Conservation (phyloP, 2,888 invertebrate species). For the Bombylius discolor region DNA sequence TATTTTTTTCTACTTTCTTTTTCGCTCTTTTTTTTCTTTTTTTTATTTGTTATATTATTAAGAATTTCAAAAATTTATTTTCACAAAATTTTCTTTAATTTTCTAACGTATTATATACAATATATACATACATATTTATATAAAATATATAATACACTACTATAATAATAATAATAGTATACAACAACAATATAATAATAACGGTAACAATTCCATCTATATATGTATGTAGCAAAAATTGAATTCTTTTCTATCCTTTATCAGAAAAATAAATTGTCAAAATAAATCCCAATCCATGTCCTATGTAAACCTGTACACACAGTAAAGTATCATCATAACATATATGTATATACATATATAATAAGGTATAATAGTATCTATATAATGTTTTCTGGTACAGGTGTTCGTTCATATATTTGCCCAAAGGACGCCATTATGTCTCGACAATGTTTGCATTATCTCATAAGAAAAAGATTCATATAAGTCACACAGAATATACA, state of each 20-base stretch:
- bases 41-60: too few species aligned
- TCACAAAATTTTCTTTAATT: too few species aligned
- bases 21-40: too few species aligned
- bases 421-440: conserved; percentile 7
- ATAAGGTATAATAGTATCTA: background rate
- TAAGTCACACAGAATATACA: background rate
- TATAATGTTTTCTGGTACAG: background rate
- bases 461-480: conserved; percentile 1
- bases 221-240: background rate
- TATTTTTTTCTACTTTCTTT: too few species aligned
- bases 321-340: background rate
- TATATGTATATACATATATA: background rate
- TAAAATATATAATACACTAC: too few species aligned
- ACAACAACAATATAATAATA: too few species aligned
- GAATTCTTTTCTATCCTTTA: background rate
- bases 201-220: too few species aligned
- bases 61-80: too few species aligned
- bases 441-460: conserved; percentile 6
- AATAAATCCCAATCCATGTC: background rate
- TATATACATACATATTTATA: too few species aligned
- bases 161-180: too few species aligned
- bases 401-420: conserved; percentile 1
- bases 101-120: too few species aligned
- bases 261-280: background rate
- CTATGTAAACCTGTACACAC: background rate